phyloP scores from a whole-genome alignment of 2,888 invertebrate genomes.

The Oligia fasciuncula region DNA sequence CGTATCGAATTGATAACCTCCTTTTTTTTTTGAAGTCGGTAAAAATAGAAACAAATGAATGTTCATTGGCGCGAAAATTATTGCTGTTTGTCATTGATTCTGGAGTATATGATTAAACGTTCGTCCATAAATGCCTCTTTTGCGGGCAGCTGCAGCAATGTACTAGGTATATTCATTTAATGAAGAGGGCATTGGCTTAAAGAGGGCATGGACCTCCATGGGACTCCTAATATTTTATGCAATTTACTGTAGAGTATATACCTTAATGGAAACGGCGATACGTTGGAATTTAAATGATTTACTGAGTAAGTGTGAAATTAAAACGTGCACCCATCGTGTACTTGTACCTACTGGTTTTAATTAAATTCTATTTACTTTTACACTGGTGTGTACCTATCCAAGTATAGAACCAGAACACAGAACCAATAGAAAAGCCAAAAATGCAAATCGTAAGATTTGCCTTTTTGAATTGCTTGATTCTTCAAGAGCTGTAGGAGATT shows the following conservation, averaged over 20 bases:
- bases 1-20: too few species aligned
- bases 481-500: too few species aligned
- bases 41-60: not conserved
- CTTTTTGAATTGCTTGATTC: too few species aligned
- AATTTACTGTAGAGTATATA: constrained; percentile 18
- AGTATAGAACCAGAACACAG: not conserved
- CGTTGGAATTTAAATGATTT: constrained; percentile 29
- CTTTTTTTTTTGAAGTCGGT: too few species aligned
- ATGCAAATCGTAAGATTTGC: too few species aligned
- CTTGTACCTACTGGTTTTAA: not conserved
- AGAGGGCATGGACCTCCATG: constrained; percentile 35
- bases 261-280: constrained; percentile 33
- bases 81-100: not conserved
- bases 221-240: constrained; percentile 30
- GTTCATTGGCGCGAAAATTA: not conserved
- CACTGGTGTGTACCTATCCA: not conserved
- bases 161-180: not conserved
- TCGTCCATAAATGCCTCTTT: not conserved
- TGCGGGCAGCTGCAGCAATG: not conserved
- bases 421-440: not conserved
- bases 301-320: constrained; percentile 52
- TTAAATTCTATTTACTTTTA: constrained; percentile 6
- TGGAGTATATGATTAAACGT: not conserved
- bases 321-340: not conserved
- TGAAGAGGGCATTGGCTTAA: constrained; percentile 41